Percentiles rank a stretch among this genome's conserved stretches.
These are phyloP conservation scores for Pholis gunnellus DNA, from an alignment of 2,113 vertebrate genomes.

Conservation along the genomic window DNA sequence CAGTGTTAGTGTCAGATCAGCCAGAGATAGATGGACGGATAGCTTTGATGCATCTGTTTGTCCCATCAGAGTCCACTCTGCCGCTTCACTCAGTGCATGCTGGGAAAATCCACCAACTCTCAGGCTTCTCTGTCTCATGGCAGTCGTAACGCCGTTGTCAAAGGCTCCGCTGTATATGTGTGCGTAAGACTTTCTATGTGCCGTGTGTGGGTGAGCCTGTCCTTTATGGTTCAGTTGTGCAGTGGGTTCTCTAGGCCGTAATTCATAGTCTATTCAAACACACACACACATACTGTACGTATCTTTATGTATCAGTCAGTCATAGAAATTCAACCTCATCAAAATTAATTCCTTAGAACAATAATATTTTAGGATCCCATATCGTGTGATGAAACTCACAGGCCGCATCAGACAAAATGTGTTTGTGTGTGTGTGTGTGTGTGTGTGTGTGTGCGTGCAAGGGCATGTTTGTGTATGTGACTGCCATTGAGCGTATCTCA, in stretches of 20 bases:
- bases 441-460: neutral
- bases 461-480: neutral
- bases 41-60: slow-evolving; percentile 54
- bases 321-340: slow-evolving; percentile 10
- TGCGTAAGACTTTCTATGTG: slow-evolving; percentile 6
- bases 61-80: slow-evolving; percentile 40
- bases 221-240: slow-evolving; percentile 30
- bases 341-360: slow-evolving; percentile 15
- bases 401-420: slow-evolving; percentile 9
- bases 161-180: slow-evolving; percentile 11
- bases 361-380: slow-evolving; percentile 39
- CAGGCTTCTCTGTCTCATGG: slow-evolving; percentile 40
- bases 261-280: slow-evolving; percentile 3
- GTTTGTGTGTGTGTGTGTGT: neutral
- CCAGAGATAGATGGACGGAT: slow-evolving; percentile 7
- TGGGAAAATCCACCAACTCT: slow-evolving; percentile 58
- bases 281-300: neutral
- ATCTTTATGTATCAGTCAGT: slow-evolving; percentile 11
- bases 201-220: neutral
- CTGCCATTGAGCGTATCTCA: slow-evolving; percentile 17
- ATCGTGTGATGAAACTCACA: slow-evolving; percentile 25
- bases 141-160: slow-evolving; percentile 51
- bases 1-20: neutral
- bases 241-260: slow-evolving; percentile 14
- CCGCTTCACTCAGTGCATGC: slow-evolving; percentile 31